Evolutionary conservation across 2,113 vertebrate genomes (phyloP), one percentile per base, ranked within the genome.

Genomic region (Turnix velox): DNA sequence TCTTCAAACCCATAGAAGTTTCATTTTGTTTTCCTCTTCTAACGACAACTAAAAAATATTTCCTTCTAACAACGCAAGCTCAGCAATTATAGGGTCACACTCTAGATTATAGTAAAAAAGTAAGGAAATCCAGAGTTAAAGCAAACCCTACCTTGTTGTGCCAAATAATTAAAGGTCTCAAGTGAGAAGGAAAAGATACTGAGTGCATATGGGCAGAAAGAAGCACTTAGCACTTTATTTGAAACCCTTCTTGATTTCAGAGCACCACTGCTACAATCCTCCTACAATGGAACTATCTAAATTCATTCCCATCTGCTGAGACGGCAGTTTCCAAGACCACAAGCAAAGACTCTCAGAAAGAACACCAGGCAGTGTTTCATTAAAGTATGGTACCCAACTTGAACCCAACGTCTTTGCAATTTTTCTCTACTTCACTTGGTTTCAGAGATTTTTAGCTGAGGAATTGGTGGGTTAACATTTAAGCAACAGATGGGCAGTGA

Each of bases 121-220:
- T 18, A 59, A 73, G 11, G 23, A 85, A 74, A 83, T 33, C n/a
- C 33, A 79, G 25, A 87, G 20, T 63, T 69, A 69, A 84, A 90
- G 51, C 28, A 82, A 93, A 42, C 11, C 22, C 10, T 51, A 67
- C 16, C 22, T 28, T 65, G 13, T 18, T 67, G 20, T 45, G 43
- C 28, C 68, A 61, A 74, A 22, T 75, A 69, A 75, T 16, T 69
- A 87, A 48, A 63, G 31, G 18, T 14, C 20, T 80, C n/a, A 86
- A 40, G 18, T 28, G 19, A 90, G 15, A 33, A 71, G 14, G 12
- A 66, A 76, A 75, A 23, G 12, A 11, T 46, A 77, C 33, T 45
- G 12, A 6, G 33, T 19, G 10, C 6, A 0, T 20, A 45, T 0
- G 2, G 16, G 12, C 4, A 58, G 28, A 84, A 87, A 35, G n/a